Base-by-base conservation (phyloP, 1,140 invertebrate genomes). In the Listronotus bonariensis region DNA sequence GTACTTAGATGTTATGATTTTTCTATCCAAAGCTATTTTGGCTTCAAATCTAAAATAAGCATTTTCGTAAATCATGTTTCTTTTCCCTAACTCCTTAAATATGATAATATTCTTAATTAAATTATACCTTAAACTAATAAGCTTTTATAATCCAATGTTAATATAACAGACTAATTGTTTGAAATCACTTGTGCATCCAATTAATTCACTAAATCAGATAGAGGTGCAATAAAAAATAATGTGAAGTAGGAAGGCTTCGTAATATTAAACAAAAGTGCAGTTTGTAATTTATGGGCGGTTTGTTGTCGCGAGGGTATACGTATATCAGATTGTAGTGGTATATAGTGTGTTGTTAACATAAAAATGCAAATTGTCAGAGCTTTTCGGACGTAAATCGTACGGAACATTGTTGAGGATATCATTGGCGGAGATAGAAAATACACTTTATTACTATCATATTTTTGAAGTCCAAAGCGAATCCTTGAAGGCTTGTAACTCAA, bases 301-400 rank as follows among this genome's bases (percentile, higher is more conserved):
- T 18, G 17, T 18, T 52, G 46, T 52, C 36, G 34, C 58, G 45
- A 52, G 58, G 17, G 31, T 60, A 41, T 18, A 52, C 45, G 56
- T 52, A 52, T 52, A 54, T 63, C 60, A 63, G 60, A 63, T 54
- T 26, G 51, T 52, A 20, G 40, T 52, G 49, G 49, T 53, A 38
- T 48, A 59, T 59, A 34, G 56, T 40, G 26, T 54, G 52, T 40
- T 54, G 51, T 55, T 63, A 63, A 63, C 60, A 48, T 63, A 54
- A 63, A 63, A 63, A 63, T 54, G 60, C 41, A 63, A 63, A 63
- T 63, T 63, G 42, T 63, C 41, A 43, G 6, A n/a, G 46, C 38
- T 61, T 54, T 59, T 59, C n/a, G 17, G 31, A 15, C 12, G 9
- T 15, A 53, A 53, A 15, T 15, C n/a, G 10, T 15, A 36, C 51